Conservation (phyloP, 2,113 vertebrate genomes). For the Brevimyrus niger region DNA sequence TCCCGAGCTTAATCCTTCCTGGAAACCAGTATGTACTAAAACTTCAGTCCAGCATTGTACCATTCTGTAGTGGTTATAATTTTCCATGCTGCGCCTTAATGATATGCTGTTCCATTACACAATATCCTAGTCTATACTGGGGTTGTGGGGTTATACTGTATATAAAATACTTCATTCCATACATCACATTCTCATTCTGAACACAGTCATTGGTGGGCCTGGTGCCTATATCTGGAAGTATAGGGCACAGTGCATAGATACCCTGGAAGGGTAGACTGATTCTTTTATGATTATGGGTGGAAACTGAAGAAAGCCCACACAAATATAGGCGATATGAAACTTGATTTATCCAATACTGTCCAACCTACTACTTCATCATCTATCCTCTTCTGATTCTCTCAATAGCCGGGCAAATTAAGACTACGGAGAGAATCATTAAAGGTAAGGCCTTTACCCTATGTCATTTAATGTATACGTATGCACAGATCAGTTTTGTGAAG, state of each 20-base stretch:
- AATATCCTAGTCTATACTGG: neutral
- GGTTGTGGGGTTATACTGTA: too few relatives aligned
- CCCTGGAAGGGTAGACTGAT: neutral
- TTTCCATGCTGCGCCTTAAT: neutral
- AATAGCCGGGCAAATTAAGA: constrained; percentile 48
- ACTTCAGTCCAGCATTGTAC: neutral
- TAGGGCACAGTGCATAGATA: neutral
- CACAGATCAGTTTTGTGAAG: neutral
- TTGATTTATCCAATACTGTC: neutral
- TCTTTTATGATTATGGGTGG: neutral
- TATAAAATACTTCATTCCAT: neutral
- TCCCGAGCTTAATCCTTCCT: constrained; percentile 48
- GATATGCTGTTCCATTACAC: neutral
- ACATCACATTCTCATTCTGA: neutral
- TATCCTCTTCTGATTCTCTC: neutral
- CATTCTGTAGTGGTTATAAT: neutral
- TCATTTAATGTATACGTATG: neutral
- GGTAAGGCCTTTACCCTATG: constrained; percentile 34
- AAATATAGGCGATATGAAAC: neutral
- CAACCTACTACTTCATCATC: neutral
- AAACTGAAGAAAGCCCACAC: neutral
- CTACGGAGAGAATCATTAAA: constrained; percentile 51
- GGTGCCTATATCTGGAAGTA: neutral
- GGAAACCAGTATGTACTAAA: constrained; percentile 53
- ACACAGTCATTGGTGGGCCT: neutral